Evolutionary conservation across 2,888 invertebrate species (phyloP), one percentile per base, ranked within the genome.

Genomic region (Siphlonurus alternatus): DNA sequence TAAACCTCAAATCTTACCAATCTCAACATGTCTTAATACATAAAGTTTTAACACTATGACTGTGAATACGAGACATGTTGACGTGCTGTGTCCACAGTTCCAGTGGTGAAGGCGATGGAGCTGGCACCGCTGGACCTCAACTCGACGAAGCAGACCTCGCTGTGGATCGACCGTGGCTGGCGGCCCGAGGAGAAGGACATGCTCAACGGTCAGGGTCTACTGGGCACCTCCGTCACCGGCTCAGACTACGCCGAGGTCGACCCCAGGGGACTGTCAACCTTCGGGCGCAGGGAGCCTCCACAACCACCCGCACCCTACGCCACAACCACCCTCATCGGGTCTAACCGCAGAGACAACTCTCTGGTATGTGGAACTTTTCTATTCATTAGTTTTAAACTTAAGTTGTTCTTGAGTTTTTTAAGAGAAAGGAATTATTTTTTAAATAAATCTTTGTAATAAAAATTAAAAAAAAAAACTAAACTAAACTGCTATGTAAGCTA

Each of bases 151-250:
- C 84, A 84, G 70, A 83, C 83, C 67, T 74, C 56, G 5, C 20
- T 86, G 53, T 86, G 86, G 86, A 85, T 85, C 67, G 85, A 86
- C 72, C 77, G 84, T 66, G 83, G 85, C 53, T 86, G 86, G 84
- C 78, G 83, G 66, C 80, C 83, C 2, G 65, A 69, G 1, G 66
- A 64, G 59, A 65, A 62, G 38, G 75, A 73, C 0, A 72, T 75
- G 0, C 75, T 75, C 56, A 71, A 71, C 23, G 70, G 73, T 25
- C 61, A 71, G 61, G 78, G 80, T 25, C 83, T 83, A 70, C 84
- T 84, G 72, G 84, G 84, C 70, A 53, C 53, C 20, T 82, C 83
- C 1, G 71, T 69, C 65, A 69, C 75, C 5, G 74, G 79, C 63
- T 83, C 83, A 0, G 85, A 85, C 74, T 86, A 86, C 71, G 85